Evolutionary conservation across 2,888 invertebrate species (phyloP), one percentile per base, ranked within the genome.

Genomic region (Notodonta ziczac): DNA sequence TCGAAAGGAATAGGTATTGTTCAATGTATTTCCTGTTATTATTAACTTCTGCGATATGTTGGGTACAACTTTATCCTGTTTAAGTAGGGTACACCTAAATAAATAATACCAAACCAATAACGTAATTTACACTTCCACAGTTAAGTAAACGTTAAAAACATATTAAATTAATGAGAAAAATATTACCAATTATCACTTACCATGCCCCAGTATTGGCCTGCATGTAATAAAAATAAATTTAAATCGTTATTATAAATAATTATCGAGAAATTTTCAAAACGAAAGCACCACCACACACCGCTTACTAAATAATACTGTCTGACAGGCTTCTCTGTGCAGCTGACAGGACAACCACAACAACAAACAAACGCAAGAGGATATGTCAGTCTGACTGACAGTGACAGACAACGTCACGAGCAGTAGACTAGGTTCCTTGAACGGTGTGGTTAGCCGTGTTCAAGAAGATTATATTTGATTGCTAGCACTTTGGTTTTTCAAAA

Each of bases 111-210:
- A 6, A 42, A 9, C 2, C 12, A 42, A 42, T 9, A 24, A 24
- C 2, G 24, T 24, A 24, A 24, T 24, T 1, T 46, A 12, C 5
- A 46, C 6, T 10, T n/a, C 2, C n/a, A 46, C 46, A n/a, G 5
- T n/a, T n/a, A 5, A n/a, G n/a, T n/a, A n/a, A 46, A 46, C 4
- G 46, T 1, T 13, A 0, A 46, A n/a, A 13, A 5, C 5, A 46
- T n/a, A 10, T n/a, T 46, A 46, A 46, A 46, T 46, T 10, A 4
- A 46, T n/a, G n/a, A 0, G 72, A 72, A 13, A 61, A 56, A 39
- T 16, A 50, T 50, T 50, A 50, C 16, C 16, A 40, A 39, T 12
- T n/a, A 52, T 54, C 16, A 63, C 70, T 70, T 13, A 70, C 70
- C 65, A 8, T n/a, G 10, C 9, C 51, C 16, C 35, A 9, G 12